These are phyloP conservation scores for Channa argus DNA, from an alignment of 2,113 vertebrate genomes.

Conservation along the genomic window DNA sequence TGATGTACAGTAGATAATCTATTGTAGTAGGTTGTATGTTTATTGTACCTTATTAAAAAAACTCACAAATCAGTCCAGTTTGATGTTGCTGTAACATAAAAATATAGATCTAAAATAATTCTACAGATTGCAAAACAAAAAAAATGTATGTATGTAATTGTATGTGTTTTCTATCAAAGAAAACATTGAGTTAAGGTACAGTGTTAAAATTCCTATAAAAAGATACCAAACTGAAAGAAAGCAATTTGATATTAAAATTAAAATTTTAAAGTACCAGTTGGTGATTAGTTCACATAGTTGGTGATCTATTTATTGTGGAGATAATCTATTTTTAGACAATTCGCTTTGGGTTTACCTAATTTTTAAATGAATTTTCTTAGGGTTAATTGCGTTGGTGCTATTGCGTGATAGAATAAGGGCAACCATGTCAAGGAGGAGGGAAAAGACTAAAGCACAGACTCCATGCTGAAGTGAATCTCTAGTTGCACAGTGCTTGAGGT, in stretches of 20 bases:
- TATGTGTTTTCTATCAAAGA: background rate
- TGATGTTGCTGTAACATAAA: too few species aligned
- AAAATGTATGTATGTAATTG: background rate
- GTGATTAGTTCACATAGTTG: conserved; percentile 63
- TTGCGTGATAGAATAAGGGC: conserved; percentile 71
- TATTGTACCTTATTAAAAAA: too few species aligned
- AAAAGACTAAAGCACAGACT: conserved; percentile 26
- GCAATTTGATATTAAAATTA: conserved; percentile 39
- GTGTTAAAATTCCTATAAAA: background rate
- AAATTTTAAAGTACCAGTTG: conserved; percentile 34
- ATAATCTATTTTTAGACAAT: conserved; percentile 78
- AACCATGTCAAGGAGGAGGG: conserved; percentile 54
- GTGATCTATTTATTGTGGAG: conserved; percentile 64
- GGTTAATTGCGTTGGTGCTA: conserved; percentile 76
- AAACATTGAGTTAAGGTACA: background rate
- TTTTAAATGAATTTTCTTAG: conserved; percentile 68
- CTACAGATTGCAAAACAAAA: too few species aligned
- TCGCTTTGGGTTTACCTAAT: conserved; percentile 69
- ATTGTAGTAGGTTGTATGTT: too few species aligned
- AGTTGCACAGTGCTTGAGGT: conserved; percentile 32
- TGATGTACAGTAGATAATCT: too few species aligned
- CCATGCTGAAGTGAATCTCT: conserved; percentile 25
- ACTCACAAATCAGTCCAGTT: background rate
- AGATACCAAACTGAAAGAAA: background rate
- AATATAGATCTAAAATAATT: background rate